These are phyloP conservation scores for Cichlasoma orientale DNA, from an alignment of 2,797 vertebrate genomes.

Conservation along the genomic window DNA sequence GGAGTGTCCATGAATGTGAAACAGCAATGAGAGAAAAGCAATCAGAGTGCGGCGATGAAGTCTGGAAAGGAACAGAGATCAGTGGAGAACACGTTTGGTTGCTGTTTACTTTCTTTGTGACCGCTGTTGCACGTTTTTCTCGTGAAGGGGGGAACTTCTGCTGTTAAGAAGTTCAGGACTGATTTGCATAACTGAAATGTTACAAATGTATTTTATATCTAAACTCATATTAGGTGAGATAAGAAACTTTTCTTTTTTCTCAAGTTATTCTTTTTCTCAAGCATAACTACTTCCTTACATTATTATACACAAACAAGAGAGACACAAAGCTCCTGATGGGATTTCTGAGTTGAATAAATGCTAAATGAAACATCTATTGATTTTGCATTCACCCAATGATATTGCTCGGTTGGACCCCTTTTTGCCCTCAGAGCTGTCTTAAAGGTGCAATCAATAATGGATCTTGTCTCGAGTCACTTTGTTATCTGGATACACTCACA, in stretches of 20 bases:
- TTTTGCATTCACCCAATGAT: not conserved
- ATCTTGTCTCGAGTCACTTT: no score
- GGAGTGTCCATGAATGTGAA: conserved; percentile 33
- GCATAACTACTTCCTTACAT: not conserved
- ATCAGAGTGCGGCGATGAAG: not conserved
- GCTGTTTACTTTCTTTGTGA: not conserved
- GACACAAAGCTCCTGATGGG: not conserved
- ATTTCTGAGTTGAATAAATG: not conserved
- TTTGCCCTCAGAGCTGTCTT: not conserved
- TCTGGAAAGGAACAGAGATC: not conserved
- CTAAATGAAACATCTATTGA: not conserved
- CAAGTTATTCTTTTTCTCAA: not conserved
- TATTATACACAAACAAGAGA: not conserved
- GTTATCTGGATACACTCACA: no score
- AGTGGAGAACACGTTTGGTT: not conserved
- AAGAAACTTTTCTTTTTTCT: not conserved
- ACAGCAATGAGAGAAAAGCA: conserved; percentile 8
- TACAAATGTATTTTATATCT: not conserved
- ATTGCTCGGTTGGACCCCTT: fast-evolving
- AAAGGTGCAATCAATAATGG: no score
- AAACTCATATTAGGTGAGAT: not conserved
- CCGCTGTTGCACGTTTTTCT: fast-evolving
- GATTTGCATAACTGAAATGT: not conserved
- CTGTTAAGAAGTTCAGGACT: not conserved
- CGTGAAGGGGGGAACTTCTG: not conserved